These are phyloP conservation scores for Myrmecophaga tridactyla DNA, from an alignment of 2,113 vertebrate species.

Conservation along the genomic window DNA sequence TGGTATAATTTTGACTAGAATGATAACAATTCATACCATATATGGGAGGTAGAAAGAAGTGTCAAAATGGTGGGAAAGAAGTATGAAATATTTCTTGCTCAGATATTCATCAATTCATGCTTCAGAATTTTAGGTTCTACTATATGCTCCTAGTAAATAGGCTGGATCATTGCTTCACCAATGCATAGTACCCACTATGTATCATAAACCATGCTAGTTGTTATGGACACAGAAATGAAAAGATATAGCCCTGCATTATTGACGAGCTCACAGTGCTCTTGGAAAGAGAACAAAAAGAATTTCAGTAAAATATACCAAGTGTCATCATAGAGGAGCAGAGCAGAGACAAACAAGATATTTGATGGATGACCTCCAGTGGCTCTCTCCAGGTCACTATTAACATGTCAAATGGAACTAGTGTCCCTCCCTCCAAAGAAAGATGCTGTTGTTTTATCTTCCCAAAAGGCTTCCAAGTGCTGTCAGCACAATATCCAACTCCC, in stretches of 20 bases:
- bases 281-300: neutral
- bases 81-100: neutral
- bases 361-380: no score
- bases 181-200: neutral
- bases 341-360: neutral
- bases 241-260: neutral
- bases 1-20: neutral
- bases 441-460: neutral
- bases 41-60: neutral
- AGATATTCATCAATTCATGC: neutral
- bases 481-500: accelerated
- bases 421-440: neutral
- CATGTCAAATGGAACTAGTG: neutral
- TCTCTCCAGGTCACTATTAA: neutral
- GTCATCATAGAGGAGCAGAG: neutral
- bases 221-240: neutral
- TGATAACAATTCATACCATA: neutral
- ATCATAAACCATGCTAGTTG: neutral
- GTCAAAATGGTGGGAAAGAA: neutral
- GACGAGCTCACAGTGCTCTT: neutral
- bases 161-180: neutral
- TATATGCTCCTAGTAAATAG: neutral
- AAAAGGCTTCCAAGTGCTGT: neutral
- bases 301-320: neutral
- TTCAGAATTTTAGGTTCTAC: neutral